Base-by-base conservation (phyloP, 2,888 invertebrate species). In the Meliscaeva auricollis region DNA sequence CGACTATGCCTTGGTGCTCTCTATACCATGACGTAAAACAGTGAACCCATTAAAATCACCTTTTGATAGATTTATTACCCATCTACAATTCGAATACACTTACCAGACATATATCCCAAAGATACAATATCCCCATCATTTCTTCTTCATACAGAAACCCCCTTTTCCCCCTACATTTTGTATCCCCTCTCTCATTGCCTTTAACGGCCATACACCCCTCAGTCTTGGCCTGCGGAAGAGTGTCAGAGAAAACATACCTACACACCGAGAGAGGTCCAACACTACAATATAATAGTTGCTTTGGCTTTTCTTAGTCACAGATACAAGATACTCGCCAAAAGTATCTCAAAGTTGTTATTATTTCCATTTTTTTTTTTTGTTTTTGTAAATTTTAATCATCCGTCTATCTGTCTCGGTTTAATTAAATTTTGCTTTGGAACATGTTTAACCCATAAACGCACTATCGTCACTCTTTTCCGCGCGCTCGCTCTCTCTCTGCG, bases 21-120 rank as follows among this genome's bases (percentile, higher is more conserved):
- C 50, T 76, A 75, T 77, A 75, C 60, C 83, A 87, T 87, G 82
- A 79, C 83, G 87, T 66, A 81, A 77, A 87, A 87, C 82, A 87
- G 87, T 77, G 85, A 85, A 87, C 82, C 84, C 87, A 87, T 87
- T 85, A 87, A 87, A 88, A 85, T 90, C 90, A 90, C 89, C 89
- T 90, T 89, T 88, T 90, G 90, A 90, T 91, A 90, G 90, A 90
- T 90, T 90, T 90, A 90, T 90, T 90, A 90, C 91, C 88, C 88
- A 88, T 87, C 85, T 85, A 81, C 85, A 68, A 81, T 77, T 81
- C 77, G 76, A 81, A 85, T 76, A 85, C 85, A 85, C 76, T 85
- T 85, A 81, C 80, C 85, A 85, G 85, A 85, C 58, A 81, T 73
- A 84, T 72, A 84, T 52, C 79, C 81, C 30, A 73, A 79, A 38